A percentile compares a stretch with the other conserved stretches of the same genome.
Conservation (phyloP, 2,797 vertebrate species). For the Garrulus glandarius region DNA sequence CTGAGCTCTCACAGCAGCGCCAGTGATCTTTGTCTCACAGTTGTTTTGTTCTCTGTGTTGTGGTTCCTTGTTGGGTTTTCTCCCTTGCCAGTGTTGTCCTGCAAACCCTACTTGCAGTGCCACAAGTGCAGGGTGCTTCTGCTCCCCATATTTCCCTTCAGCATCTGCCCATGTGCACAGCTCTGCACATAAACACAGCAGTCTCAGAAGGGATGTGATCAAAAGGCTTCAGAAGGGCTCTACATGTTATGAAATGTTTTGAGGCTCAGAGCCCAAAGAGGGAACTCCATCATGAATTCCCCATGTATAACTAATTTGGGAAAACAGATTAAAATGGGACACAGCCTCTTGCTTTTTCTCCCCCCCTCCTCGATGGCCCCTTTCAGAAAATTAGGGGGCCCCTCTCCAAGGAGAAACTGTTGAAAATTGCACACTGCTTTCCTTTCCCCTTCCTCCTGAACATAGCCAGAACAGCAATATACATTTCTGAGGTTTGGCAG, state of each 20-base stretch:
- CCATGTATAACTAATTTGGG: slow-evolving; percentile 46
- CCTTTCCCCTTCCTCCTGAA: slow-evolving; percentile 64
- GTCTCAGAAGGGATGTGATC: background rate
- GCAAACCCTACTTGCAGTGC: background rate
- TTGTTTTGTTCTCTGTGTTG: background rate
- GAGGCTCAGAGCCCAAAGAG: slow-evolving; percentile 51
- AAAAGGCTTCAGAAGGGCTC: slow-evolving; percentile 40
- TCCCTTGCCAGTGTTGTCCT: background rate
- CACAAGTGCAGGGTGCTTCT: background rate
- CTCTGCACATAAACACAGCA: background rate
- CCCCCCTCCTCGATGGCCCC: slow-evolving; percentile 52
- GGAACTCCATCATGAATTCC: slow-evolving; percentile 42
- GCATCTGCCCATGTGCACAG: background rate
- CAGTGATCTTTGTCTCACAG: background rate
- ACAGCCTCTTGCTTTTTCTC: slow-evolving; percentile 16
- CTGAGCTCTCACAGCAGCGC: background rate
- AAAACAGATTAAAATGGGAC: slow-evolving; percentile 49
- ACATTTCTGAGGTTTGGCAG: slow-evolving; percentile 77
- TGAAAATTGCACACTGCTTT: slow-evolving; percentile 69
- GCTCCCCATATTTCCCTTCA: background rate
- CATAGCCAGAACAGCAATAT: slow-evolving; percentile 72
- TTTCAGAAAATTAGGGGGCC: slow-evolving; percentile 72
- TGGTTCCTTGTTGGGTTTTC: background rate
- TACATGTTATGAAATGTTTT: slow-evolving; percentile 38
- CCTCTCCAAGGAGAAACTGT: slow-evolving; percentile 65